Evolutionary conservation across 2,888 invertebrate species (phyloP).

Genomic region (Orthosia incerta): DNA sequence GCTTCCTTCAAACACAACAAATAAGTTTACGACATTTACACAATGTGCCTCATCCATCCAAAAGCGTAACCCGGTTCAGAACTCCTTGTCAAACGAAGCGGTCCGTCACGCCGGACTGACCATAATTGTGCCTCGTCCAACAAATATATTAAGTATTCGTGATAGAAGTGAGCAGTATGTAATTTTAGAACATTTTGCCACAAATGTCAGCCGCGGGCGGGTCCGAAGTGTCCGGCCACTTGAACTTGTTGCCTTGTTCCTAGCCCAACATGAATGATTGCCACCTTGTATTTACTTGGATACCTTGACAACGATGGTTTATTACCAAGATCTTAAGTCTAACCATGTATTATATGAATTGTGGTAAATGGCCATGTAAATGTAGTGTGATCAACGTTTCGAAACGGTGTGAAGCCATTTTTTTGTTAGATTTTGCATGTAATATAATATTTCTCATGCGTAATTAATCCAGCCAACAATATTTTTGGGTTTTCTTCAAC

Average conservation of each 20-base stretch:
- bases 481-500: conserved; percentile 8
- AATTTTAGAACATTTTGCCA: conserved; percentile 81
- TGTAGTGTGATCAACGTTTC: conserved; percentile 20
- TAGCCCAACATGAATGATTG: conserved; percentile 59
- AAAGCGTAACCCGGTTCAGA: conserved; percentile 65
- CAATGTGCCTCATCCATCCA: conserved; percentile 70
- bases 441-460: neutral
- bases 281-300: conserved; percentile 36
- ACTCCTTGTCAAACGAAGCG: conserved; percentile 77
- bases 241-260: conserved; percentile 66
- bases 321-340: conserved; percentile 20
- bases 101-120: conserved; percentile 81
- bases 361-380: conserved; percentile 15
- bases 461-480: neutral
- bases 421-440: neutral
- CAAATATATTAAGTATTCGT: conserved; percentile 86
- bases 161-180: conserved; percentile 78
- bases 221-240: conserved; percentile 48
- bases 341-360: conserved; percentile 11
- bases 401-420: conserved; percentile 15
- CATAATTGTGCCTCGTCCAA: conserved; percentile 81
- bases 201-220: conserved; percentile 72
- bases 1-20: neutral
- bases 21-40: conserved; percentile 12
- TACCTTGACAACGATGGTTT: conserved; percentile 24